Evolutionary conservation across 1,140 invertebrate species (phyloP), one percentile per base, ranked within the genome.

Genomic region (Bombus consobrinus): DNA sequence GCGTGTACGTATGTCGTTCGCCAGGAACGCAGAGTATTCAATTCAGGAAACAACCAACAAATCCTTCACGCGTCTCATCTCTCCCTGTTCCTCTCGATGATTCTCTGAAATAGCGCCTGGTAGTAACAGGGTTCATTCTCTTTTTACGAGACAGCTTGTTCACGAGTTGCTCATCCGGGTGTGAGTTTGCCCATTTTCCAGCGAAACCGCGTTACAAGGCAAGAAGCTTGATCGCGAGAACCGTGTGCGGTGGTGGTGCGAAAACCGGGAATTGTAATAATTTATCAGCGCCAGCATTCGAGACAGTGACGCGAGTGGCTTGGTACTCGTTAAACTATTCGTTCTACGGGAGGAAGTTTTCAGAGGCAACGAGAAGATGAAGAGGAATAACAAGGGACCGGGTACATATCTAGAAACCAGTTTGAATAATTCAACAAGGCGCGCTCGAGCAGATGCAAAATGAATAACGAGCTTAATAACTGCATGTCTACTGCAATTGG

Each of bases 391-490:
- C 15, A 28, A n/a, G 62, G n/a, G 13, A n/a, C 12, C 13, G 62
- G 32, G n/a, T 25, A 18, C 59, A 22, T 53, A 53, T 39, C 34
- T 18, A 8, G 47, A 69, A 83, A 69, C 74, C 53, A 22, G 53
- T 73, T 73, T 73, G 80, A 81, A 81, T 81, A 73, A 81, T 81
- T 81, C 47, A 81, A n/a, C 10, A 32, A 32, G 43, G 18, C 18
- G 18, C 47, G 47, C 47, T 53, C 47, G 4, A 25, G 47, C n/a
- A 62, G 69, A 81, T 81, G 57, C 37, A 22, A 41, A 81, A 81
- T 72, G 47, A 41, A 81, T 81, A 81, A 72, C 69, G 79, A 53
- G 62, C 79, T 72, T 81, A 81, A 81, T 81, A 25, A 81, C 47
- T 41, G 37, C 22, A 59, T 47, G 71, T 81, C 39, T 37, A 25